Evolutionary conservation across 2,888 invertebrate species (phyloP), one percentile per base, ranked within the genome.

Genomic region (Sminthurides aquaticus): DNA sequence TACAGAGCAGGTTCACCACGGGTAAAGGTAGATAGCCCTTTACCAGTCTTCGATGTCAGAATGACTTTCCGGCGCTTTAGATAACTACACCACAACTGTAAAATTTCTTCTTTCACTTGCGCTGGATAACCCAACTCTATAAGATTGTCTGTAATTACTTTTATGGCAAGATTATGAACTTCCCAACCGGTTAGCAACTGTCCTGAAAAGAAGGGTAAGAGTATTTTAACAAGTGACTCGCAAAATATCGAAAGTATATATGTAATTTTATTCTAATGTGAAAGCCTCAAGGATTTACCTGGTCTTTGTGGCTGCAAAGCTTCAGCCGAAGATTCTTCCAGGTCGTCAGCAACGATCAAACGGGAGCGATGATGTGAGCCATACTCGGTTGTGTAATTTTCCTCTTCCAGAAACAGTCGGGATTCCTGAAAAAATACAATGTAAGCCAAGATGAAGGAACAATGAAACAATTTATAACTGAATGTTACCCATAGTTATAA

Each of bases 61-160:
- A 69, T 54, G 1, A 56, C 73, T 49, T 62, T 55, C 20, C 74
- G 60, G 26, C 61, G 64, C 2, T 58, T 54, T 49, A 73, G 25
- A 56, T 68, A 74, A 1, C 55, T 52, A 1, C 61, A 49, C 62
- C 70, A 74, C 8, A 74, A 24, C 15, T 69, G 58, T 57, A 74
- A 71, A 2, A 71, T 65, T 60, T 69, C 69, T 5, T 59, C 57
- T 43, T 60, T 64, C 11, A 73, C 27, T 15, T 63, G 48, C 22
- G 55, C 25, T 1, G 74, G 74, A 59, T 71, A 74, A 22, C 72
- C 72, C 18, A 71, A 22, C 24, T 66, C 64, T 22, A 74, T 64
- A 8, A 74, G 28, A 18, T 62, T 67, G 26, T 73, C 64, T 5
- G 66, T 59, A 64, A 71, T 65, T 5, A 49, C 34, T 43, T 69